Base-by-base conservation (phyloP, 2,888 invertebrate species). In the Agapetus fuscipes region DNA sequence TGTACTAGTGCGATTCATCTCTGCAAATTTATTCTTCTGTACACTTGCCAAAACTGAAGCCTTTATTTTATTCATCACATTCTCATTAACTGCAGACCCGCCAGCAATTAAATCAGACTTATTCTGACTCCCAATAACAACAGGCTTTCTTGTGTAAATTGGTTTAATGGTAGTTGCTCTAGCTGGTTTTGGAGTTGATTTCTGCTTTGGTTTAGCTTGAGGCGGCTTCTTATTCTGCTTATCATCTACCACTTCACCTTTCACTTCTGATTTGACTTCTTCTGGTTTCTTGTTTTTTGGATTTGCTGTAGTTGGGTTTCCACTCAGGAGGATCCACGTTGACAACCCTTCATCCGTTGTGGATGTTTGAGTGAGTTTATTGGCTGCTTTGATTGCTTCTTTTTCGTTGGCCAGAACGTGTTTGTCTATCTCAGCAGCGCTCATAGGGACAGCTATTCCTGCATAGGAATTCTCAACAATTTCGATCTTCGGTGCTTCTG, bases 281-380 rank as follows among this genome's bases (percentile, higher is more conserved):
- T 33, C 62, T 2, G 66, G 55, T 47, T 66, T 67, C 2, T 66
- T 67, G n/a, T 64, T 57, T 24, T 53, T 61, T 13, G 34, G 30
- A 29, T 32, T 31, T 7, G 37, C 17, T 3, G 48, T 44, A 4
- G 42, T 36, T 27, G 43, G 40, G n/a, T 37, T 38, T 24, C 40
- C 36, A 47, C 80, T 83, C 12, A 85, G 56, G 12, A 83, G 63
- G 43, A 84, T 78, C 85, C 84, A 85, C 1, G 85, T 84, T 1
- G 83, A 84, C 44, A 84, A 68, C 1, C 82, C 82, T 54, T 76
- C 76, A 37, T 72, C 72, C 15, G 72, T 72, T 32, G 69, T 83
- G 39, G 68, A 76, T 39, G 65, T 20, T 30, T 37, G 33, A 7
- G 6, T 5, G 20, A 6, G 20, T 32, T 43, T 35, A 5, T 41